phyloP scores from a whole-genome alignment of 1,140 invertebrate genomes.

The Heliconius melpomene region DNA sequence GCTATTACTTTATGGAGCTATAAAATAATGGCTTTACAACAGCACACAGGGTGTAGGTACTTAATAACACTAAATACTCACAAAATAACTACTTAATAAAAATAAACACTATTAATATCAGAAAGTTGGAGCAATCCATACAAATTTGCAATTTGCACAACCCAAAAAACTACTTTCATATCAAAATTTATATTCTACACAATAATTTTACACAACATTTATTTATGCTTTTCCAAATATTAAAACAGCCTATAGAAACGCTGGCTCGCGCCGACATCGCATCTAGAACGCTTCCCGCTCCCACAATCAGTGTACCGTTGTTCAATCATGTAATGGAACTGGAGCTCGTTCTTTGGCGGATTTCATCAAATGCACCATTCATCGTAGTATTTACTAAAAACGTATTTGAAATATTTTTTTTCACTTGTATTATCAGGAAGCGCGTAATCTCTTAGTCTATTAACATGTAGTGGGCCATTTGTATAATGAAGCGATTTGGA shows the following conservation, averaged over 20 bases:
- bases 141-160: background rate
- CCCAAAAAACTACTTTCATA: conserved; percentile 1
- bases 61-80: too few species aligned
- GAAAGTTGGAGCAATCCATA: background rate
- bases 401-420: conserved; percentile 52
- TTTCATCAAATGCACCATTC: conserved; percentile 54
- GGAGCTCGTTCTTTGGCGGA: conserved; percentile 45
- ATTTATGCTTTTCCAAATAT: conserved; percentile 7
- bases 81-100: too few species aligned
- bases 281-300: conserved; percentile 26
- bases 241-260: conserved; percentile 13
- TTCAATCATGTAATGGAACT: conserved; percentile 68
- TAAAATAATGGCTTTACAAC: too few species aligned
- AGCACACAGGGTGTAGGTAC: too few species aligned
- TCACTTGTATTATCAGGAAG: conserved; percentile 40
- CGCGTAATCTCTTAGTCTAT: conserved; percentile 36
- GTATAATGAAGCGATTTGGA: conserved; percentile 23
- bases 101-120: background rate
- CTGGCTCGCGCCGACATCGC: background rate
- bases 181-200: background rate
- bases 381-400: conserved; percentile 43
- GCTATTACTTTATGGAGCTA: too few species aligned
- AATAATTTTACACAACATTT: conserved; percentile 15
- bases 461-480: conserved; percentile 31
- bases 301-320: conserved; percentile 45